Evolutionary conservation across 2,113 vertebrate genomes (phyloP), one percentile per base, ranked within the genome.

Genomic region (Urocynchramus pylzowi): DNA sequence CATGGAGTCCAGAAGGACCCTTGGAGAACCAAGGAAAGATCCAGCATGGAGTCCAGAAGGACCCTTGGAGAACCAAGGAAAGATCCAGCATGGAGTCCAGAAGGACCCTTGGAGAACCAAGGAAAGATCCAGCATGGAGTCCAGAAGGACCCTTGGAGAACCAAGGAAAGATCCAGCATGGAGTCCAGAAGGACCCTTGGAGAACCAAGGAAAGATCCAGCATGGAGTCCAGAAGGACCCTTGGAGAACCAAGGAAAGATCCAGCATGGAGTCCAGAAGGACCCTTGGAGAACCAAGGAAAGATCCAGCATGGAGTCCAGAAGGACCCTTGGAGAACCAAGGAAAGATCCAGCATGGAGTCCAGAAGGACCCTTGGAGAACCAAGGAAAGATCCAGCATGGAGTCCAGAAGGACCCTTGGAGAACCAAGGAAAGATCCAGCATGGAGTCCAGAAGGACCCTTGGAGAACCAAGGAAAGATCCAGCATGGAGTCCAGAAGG

Each of bases 371-470:
- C 49, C 44, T 11, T 26, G 28, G 57, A 3, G 74, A 41, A 3
- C 16, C 0, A 0, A 33, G 30, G 5, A 0, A 1, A 12, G 44
- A 28, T 49, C n/a, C 20, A 45, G 0, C 1, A 5, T 54, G 49
- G 11, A 16, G 0, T 37, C 35, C 13, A 27, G 35, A 45, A 17
- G 30, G 30, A 22, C 63, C 13, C 30, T 11, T 18, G 69, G 22
- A 2, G 28, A 53, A 10, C 22, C 1, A 1, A 24, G 16, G 3
- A 0, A 1, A 39, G 28, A 45, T 16, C 13, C 31, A 44, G 1
- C 6, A 2, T 27, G 16, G 11, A 6, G 0, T 37, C 28, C 16
- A 39, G 57, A 63, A 12, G 8, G 35, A 21, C 41, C 16, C 28
- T 6, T 10, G 71, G 31, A 0, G 15, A 57, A 13, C 8, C 1